Percentiles rank a stretch among this genome's conserved stretches.
phyloP scores from a whole-genome alignment of 2,113 vertebrate genomes.

The Oenanthe oenanthe region DNA sequence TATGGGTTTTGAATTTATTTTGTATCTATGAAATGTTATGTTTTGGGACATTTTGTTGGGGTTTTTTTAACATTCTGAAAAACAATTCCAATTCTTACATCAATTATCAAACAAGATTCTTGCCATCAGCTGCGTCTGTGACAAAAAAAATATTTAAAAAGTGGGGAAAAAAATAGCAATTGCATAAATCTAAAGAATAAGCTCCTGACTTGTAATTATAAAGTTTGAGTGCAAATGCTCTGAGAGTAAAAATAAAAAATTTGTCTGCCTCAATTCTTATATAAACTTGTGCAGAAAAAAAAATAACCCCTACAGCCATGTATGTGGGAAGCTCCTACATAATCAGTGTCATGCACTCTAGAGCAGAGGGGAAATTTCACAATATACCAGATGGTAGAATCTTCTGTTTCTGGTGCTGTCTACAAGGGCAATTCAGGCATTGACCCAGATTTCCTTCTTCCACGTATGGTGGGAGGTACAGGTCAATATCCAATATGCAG shows the following conservation, averaged over 20 bases:
- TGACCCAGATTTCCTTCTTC: neutral
- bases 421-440: neutral
- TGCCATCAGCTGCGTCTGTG: neutral
- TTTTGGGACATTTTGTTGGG: neutral
- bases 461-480: neutral
- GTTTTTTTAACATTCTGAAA: neutral
- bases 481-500: neutral
- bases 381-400: neutral
- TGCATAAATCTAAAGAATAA: constrained; percentile 1
- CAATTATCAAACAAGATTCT: neutral
- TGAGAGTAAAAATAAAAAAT: neutral
- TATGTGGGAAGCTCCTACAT: neutral
- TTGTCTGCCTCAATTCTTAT: neutral
- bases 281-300: neutral
- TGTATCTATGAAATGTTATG: neutral
- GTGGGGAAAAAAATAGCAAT: neutral
- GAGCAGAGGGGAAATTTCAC: neutral
- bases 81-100: neutral
- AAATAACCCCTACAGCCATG: neutral
- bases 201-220: neutral
- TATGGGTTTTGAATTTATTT: constrained; percentile 14
- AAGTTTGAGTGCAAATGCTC: neutral
- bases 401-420: neutral
- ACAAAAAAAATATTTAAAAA: neutral
- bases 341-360: neutral